Conservation (phyloP, 2,888 invertebrate species). For the Cephus runcator region DNA sequence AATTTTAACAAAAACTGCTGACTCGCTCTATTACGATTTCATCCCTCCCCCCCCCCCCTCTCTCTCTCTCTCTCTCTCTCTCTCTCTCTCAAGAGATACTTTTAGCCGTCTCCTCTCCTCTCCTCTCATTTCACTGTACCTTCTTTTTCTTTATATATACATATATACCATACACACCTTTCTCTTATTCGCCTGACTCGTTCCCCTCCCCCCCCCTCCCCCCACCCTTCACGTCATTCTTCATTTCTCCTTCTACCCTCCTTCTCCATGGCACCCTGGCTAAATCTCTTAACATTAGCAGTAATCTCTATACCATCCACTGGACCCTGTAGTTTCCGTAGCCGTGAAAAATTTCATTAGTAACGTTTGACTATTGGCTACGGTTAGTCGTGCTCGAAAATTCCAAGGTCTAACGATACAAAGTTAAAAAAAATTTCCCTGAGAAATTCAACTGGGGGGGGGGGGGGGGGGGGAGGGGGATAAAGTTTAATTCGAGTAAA, state of each 20-base stretch:
- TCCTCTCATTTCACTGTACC: slow-evolving; percentile 15
- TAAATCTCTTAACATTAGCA: neutral
- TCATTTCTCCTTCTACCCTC: neutral
- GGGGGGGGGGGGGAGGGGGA: too few species aligned
- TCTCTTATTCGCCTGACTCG: slow-evolving; percentile 8
- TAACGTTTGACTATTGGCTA: neutral
- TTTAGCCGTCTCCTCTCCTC: slow-evolving; percentile 25
- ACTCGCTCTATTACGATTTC: slow-evolving; percentile 42
- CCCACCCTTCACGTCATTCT: neutral
- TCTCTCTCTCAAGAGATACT: slow-evolving; percentile 11
- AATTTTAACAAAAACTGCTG: slow-evolving; percentile 54
- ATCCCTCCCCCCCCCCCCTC: slow-evolving; percentile 4
- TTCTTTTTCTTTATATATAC: neutral
- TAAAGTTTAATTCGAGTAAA: too few species aligned
- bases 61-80: too few species aligned
- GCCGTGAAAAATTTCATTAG: neutral
- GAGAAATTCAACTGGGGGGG: too few species aligned
- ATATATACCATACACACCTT: neutral
- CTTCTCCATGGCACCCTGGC: neutral
- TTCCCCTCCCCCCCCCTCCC: slow-evolving; percentile 3
- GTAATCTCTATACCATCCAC: neutral
- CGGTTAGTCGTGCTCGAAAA: neutral
- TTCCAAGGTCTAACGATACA: neutral
- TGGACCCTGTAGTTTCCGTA: neutral
- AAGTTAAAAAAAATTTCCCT: neutral